Evolutionary conservation across 2,113 vertebrate genomes (phyloP).

Genomic region (Oncorhynchus keta): DNA sequence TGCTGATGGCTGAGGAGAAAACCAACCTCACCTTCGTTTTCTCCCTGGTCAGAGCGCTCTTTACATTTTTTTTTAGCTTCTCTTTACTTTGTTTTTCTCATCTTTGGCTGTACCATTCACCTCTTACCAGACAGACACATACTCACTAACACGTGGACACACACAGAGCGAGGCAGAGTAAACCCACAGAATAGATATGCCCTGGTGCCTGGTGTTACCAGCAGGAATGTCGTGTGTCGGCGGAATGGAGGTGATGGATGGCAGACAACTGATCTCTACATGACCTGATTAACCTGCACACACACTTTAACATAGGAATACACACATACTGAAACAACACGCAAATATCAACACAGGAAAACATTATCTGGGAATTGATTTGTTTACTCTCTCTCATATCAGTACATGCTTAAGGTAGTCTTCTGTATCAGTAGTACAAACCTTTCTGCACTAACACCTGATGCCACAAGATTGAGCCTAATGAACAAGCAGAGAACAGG

Average conservation of each 20-base stretch:
- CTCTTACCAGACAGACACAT: background rate
- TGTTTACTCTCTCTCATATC: too few relatives aligned
- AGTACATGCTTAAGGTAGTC: background rate
- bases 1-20: conserved; percentile 53
- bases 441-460: background rate
- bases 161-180: background rate
- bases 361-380: background rate
- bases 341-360: background rate
- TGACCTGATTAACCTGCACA: conserved; percentile 53
- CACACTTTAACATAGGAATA: too few relatives aligned
- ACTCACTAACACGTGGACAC: background rate
- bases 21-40: conserved; percentile 74
- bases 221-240: conserved; percentile 57
- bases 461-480: conserved; percentile 4
- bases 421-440: background rate
- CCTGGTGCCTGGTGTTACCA: conserved; percentile 56
- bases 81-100: background rate
- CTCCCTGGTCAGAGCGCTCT: conserved; percentile 70
- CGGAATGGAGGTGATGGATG: conserved; percentile 71
- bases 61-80: background rate
- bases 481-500: background rate
- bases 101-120: background rate
- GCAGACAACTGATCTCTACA: conserved; percentile 14
- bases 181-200: background rate
- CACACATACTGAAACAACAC: background rate